Evolutionary conservation across 2,113 vertebrate species (phyloP).

Genomic region (Gallinago paraguaiae): DNA sequence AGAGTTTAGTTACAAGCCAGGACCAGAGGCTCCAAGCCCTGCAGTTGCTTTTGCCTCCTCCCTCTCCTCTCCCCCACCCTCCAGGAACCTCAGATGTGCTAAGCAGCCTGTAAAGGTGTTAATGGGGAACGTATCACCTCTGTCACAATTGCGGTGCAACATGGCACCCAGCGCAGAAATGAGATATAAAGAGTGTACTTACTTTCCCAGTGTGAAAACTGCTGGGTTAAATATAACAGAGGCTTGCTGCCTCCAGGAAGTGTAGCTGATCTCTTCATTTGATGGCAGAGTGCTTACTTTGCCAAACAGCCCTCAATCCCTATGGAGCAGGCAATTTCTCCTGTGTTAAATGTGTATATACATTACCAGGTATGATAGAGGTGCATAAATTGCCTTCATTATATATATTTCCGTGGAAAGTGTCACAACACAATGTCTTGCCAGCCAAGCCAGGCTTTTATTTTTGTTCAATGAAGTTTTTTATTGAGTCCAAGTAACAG

Average conservation of each 20-base stretch:
- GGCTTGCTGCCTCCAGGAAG: neutral
- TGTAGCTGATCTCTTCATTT: conserved; percentile 38
- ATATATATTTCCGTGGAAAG: neutral
- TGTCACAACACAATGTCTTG: neutral
- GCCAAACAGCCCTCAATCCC: conserved; percentile 20
- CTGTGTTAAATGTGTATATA: neutral
- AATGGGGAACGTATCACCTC: conserved; percentile 18
- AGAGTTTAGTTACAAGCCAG: neutral
- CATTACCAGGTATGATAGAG: neutral
- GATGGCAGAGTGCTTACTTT: conserved; percentile 16
- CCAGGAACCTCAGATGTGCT: conserved; percentile 25
- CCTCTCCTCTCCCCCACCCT: neutral
- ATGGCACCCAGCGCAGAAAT: conserved; percentile 17
- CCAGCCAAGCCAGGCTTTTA: neutral
- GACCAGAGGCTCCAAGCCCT: neutral
- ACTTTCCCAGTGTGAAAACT: conserved; percentile 35
- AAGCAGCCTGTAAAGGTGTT: conserved; percentile 60
- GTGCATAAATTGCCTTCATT: neutral
- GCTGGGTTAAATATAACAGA: conserved; percentile 25
- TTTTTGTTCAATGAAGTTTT: neutral
- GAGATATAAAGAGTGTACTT: conserved; percentile 6
- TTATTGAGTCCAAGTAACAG: neutral
- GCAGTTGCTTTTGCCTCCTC: neutral
- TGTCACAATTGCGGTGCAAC: conserved; percentile 24
- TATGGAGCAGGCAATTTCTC: neutral